Conservation (phyloP, 2,888 invertebrate genomes). For the Zaprionus lineosus region DNA sequence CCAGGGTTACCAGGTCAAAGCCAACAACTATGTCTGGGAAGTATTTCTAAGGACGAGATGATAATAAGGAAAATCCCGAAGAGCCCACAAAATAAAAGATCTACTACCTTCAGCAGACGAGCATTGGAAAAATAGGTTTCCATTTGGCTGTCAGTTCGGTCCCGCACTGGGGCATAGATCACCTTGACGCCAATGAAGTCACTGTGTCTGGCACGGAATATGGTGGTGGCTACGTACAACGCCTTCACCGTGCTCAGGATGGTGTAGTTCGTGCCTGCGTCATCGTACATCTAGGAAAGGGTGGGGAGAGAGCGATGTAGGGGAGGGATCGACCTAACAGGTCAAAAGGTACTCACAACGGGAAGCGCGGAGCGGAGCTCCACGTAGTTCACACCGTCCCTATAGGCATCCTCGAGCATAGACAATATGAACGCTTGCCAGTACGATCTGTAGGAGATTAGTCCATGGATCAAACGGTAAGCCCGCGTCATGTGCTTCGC, state of each 20-base stretch:
- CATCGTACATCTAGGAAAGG: conserved; percentile 84
- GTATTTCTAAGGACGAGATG: conserved; percentile 60
- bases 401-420: conserved; percentile 85
- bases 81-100: neutral
- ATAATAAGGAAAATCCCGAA: neutral
- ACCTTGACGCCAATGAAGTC: conserved; percentile 87
- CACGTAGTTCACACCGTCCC: conserved; percentile 87
- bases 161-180: conserved; percentile 86
- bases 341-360: conserved; percentile 55
- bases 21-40: conserved; percentile 88
- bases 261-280: conserved; percentile 85
- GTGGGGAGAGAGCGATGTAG: too few relatives aligned
- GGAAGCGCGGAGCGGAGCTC: conserved; percentile 87
- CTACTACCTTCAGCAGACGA: conserved; percentile 45
- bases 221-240: conserved; percentile 84
- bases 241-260: conserved; percentile 84
- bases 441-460: conserved; percentile 85
- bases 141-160: conserved; percentile 81
- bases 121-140: conserved; percentile 59
- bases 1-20: conserved; percentile 88
- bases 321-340: neutral
- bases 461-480: conserved; percentile 84
- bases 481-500: conserved; percentile 85
- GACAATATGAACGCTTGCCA: conserved; percentile 86
- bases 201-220: conserved; percentile 84